These are phyloP conservation scores for Drosophila funebris DNA, from an alignment of 1,140 invertebrate species.

Conservation along the genomic window DNA sequence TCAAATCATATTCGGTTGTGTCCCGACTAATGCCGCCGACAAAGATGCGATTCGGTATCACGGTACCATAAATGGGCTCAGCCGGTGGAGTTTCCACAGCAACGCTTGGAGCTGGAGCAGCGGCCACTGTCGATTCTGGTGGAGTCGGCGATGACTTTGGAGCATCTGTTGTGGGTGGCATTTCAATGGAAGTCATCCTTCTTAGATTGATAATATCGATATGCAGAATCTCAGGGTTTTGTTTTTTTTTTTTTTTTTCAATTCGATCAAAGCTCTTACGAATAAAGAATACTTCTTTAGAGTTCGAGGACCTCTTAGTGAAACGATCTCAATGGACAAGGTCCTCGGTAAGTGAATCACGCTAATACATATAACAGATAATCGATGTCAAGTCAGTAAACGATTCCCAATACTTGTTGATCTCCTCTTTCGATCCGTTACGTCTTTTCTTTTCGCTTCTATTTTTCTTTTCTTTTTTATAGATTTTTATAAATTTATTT, in stretches of 20 bases:
- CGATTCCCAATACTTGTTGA: not conserved
- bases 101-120: not conserved
- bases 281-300: too few species aligned
- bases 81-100: not conserved
- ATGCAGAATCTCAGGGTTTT: not conserved
- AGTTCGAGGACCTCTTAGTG: not conserved
- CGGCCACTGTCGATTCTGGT: not conserved
- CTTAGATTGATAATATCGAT: not conserved
- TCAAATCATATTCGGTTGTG: constrained; percentile 23
- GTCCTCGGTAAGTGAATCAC: too few species aligned
- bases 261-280: not conserved
- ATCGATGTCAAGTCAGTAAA: not conserved
- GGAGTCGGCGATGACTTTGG: not conserved
- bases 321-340: not conserved
- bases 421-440: not conserved
- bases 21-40: constrained; percentile 33
- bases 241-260: too few species aligned
- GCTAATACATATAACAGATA: not conserved
- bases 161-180: not conserved
- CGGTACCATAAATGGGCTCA: not conserved
- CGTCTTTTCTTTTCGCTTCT: not conserved
- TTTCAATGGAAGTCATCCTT: not conserved
- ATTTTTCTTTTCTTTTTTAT: not conserved
- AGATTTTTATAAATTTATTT: not conserved
- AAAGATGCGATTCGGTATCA: constrained; percentile 37